Evolutionary conservation across 1,140 invertebrate species (phyloP).

Genomic region (Procambarus clarkii): DNA sequence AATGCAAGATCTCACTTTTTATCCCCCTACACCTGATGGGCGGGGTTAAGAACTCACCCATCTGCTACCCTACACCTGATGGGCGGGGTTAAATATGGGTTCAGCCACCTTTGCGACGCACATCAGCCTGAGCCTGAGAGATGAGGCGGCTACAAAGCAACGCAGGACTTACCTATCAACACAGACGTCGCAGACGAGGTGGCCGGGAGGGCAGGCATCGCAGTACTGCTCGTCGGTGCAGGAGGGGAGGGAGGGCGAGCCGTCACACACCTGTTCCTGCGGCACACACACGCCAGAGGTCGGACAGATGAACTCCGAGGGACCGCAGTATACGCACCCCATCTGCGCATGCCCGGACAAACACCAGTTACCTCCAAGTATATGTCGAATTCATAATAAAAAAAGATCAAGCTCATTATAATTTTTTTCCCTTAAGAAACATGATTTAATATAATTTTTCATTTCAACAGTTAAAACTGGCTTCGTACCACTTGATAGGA

Average conservation of each 20-base stretch:
- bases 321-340: slow-evolving; percentile 64
- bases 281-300: slow-evolving; percentile 66
- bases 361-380: too few species aligned
- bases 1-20: too few species aligned
- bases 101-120: too few species aligned
- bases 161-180: slow-evolving; percentile 45
- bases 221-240: slow-evolving; percentile 69
- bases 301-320: slow-evolving; percentile 66
- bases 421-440: too few species aligned
- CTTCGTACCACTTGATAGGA: too few species aligned
- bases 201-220: slow-evolving; percentile 49
- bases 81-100: not conserved
- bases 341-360: slow-evolving; percentile 22
- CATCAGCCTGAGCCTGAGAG: not conserved
- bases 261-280: slow-evolving; percentile 67
- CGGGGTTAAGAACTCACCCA: too few species aligned
- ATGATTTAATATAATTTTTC: too few species aligned
- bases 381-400: too few species aligned
- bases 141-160: not conserved
- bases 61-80: too few species aligned
- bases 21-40: too few species aligned
- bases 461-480: too few species aligned
- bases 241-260: slow-evolving; percentile 43
- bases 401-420: too few species aligned
- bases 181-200: slow-evolving; percentile 69